phyloP scores from a whole-genome alignment of 2,888 invertebrate species.

The Thecocarcelia acutangulata region DNA sequence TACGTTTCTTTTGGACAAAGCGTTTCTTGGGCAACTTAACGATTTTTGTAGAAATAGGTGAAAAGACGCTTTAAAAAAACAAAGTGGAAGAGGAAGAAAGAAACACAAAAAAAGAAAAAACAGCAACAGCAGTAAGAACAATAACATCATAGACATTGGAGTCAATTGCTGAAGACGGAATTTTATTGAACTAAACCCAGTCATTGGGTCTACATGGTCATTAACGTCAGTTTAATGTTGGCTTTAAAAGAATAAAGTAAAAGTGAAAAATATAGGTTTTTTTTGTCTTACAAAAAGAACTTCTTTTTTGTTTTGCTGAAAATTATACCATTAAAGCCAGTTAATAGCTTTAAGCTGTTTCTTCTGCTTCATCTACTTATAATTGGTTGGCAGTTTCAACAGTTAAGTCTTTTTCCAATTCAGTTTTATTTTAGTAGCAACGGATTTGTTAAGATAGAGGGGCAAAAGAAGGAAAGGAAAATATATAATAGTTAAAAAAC shows the following conservation, averaged over 20 bases:
- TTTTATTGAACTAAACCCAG: conserved; percentile 52
- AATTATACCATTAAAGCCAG: conserved; percentile 45
- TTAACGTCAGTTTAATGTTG: conserved; percentile 53
- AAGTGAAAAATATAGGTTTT: conserved; percentile 38
- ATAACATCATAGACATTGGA: conserved; percentile 23
- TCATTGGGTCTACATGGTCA: conserved; percentile 51
- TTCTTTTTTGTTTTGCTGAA: neutral
- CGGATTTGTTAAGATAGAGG: neutral
- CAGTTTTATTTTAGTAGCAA: neutral
- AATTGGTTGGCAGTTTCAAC: conserved; percentile 38
- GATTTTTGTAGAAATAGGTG: neutral
- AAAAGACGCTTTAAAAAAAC: neutral
- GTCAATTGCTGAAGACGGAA: conserved; percentile 36
- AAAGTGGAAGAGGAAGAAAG: neutral
- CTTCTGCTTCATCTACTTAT: conserved; percentile 44
- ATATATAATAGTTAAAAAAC: neutral
- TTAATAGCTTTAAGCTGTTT: conserved; percentile 40
- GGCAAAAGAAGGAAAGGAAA: neutral
- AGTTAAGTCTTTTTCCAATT: neutral
- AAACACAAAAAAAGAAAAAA: too few species aligned
- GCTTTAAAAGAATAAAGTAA: conserved; percentile 31
- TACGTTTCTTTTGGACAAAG: conserved; percentile 29
- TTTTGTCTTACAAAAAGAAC: neutral
- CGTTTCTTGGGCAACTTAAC: conserved; percentile 28
- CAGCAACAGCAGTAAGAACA: conserved; percentile 25